Evolutionary conservation across 2,888 invertebrate species (phyloP), one percentile per base, ranked within the genome.

Genomic region (Raillietiella orientalis): DNA sequence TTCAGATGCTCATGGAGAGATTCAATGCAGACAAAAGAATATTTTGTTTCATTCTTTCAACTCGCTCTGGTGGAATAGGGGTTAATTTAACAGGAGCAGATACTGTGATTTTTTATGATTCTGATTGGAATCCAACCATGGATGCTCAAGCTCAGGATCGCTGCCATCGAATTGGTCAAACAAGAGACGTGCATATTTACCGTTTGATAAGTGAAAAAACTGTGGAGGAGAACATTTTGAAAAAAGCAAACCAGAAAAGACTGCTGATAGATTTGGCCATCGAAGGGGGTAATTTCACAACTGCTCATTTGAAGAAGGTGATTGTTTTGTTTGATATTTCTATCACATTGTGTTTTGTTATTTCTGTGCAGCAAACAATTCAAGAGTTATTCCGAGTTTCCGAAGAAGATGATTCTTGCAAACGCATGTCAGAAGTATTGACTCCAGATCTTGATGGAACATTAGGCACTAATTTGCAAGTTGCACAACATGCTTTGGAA

Each of bases 51-150:
- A 90, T 99, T 42, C 52, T 99, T 36, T 93, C 93, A 3, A 96
- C 96, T 25, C 62, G 96, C 30, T 82, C 84, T 28, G 93, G 93
- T 39, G 93, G 93, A 39, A 69, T 96, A 23, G 93, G 96, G 28
- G 75, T 96, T 25, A 96, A 99, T 57, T 58, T 96, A 36, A 93
- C 90, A 16, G 96, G 93, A 34, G 96, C 96, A 23, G 96, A 99
- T 53, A 79, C 84, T 38, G 93, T 99, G 36, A 72, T 99, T 45
- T 96, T 99, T 55, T 99, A 96, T 50, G 96, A 99, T 55, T 87
- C 84, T 32, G 90, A 93, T 52, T 93, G 90, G 93, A 93, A 93
- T 58, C 93, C 93, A 26, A 93, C 90, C 4, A 93, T 96, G 90
- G 96, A 96, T 55, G 90, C 90, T 31, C 79, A 82, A 32, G 79